phyloP scores from a whole-genome alignment of 2,113 vertebrate species.

The Condylura cristata region DNA sequence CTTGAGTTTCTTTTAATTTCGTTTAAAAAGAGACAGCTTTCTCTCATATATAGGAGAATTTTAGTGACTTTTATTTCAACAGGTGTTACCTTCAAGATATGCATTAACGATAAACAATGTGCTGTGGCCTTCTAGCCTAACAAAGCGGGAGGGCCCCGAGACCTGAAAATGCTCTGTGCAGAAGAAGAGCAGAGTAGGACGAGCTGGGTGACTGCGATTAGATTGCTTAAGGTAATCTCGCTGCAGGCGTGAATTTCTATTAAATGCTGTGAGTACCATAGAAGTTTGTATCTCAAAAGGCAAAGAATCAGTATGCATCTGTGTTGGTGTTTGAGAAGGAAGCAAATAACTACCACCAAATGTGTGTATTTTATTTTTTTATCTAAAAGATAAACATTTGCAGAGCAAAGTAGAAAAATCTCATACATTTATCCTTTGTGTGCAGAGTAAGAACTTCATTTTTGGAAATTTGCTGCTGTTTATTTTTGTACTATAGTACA shows the following conservation, averaged over 20 bases:
- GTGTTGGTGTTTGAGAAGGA: not conserved
- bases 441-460: not conserved
- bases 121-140: conserved; percentile 93
- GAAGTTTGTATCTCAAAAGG: not conserved
- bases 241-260: not conserved
- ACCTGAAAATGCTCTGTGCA: conserved; percentile 97
- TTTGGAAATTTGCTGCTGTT: conserved; percentile 32
- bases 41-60: conserved; percentile 89
- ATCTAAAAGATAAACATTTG: conserved; percentile 4
- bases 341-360: not conserved
- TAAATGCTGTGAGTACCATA: not conserved
- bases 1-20: conserved; percentile 79
- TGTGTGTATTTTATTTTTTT: not conserved
- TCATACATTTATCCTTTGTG: not conserved
- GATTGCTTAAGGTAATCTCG: conserved; percentile 95
- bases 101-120: conserved; percentile 91
- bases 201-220: conserved; percentile 97
- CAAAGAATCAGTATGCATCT: not conserved
- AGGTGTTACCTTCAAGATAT: conserved; percentile 90
- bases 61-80: conserved; percentile 93
- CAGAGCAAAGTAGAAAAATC: not conserved
- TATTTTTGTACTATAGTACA: not conserved
- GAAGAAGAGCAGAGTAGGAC: conserved; percentile 96
- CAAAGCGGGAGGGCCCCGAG: conserved; percentile 92
- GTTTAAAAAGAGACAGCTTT: conserved; percentile 82